Evolutionary conservation across 2,888 invertebrate species (phyloP).

Genomic region (Cantharis rufa): DNA sequence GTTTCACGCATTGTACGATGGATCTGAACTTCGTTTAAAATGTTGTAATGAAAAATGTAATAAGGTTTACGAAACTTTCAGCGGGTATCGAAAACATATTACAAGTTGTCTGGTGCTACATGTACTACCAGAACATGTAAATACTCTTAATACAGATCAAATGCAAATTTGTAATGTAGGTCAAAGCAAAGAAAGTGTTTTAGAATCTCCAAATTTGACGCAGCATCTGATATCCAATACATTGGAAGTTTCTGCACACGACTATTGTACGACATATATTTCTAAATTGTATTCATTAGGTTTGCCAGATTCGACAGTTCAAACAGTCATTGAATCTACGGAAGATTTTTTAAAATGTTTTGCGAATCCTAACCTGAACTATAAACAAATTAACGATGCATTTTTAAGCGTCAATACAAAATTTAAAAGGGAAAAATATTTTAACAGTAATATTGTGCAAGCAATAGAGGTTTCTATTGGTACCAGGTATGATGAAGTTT

Average conservation of each 20-base stretch:
- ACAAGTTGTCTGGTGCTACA: neutral
- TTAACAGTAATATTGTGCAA: slow-evolving; percentile 10
- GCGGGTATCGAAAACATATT: slow-evolving; percentile 11
- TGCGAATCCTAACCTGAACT: neutral
- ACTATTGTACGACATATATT: neutral
- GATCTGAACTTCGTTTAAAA: neutral
- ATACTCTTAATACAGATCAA: too few species aligned
- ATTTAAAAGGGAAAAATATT: slow-evolving; percentile 13
- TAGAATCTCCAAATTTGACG: neutral
- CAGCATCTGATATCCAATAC: neutral
- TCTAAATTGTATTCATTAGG: slow-evolving; percentile 11
- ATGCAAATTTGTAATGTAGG: neutral
- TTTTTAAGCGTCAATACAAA: slow-evolving; percentile 2
- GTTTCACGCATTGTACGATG: neutral
- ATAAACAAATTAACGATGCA: neutral
- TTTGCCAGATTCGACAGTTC: slow-evolving; percentile 5
- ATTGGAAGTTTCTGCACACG: neutral
- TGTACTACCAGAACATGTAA: too few species aligned
- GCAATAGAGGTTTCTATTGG: slow-evolving; percentile 6
- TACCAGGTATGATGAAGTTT: slow-evolving; percentile 1
- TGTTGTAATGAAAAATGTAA: slow-evolving; percentile 9
- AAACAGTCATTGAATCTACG: slow-evolving; percentile 3
- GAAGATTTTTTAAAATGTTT: neutral
- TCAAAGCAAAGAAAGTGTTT: neutral
- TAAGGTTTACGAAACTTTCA: slow-evolving; percentile 11